Percentiles rank a stretch among this genome's conserved stretches.
phyloP scores from a whole-genome alignment of 2,797 vertebrate genomes.

The Amniataba percoides region DNA sequence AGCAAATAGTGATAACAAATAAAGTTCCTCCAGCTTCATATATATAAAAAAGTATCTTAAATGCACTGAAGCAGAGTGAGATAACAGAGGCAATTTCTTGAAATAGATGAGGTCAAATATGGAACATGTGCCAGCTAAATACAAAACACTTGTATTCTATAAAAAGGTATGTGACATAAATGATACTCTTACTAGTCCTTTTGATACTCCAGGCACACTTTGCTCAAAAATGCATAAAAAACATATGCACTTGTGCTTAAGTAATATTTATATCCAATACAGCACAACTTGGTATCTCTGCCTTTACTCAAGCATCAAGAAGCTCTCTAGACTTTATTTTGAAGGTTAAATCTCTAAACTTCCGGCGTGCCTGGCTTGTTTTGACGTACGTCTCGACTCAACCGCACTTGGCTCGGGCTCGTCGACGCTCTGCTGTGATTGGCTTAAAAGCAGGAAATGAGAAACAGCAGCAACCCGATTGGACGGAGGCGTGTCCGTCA shows the following conservation, averaged over 20 bases:
- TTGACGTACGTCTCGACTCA: constrained; percentile 38
- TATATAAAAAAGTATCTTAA: no score
- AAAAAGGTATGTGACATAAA: no score
- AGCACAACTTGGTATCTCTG: not conserved
- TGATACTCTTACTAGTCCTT: no score
- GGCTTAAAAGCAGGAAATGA: constrained; percentile 56
- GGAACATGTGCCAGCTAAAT: no score
- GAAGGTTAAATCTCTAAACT: not conserved
- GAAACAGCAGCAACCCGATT: constrained; percentile 38
- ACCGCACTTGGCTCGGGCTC: constrained; percentile 52
- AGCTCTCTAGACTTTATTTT: constrained; percentile 56
- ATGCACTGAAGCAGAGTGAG: no score
- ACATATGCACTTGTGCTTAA: not conserved
- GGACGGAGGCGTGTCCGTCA: constrained; percentile 59
- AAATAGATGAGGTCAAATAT: no score
- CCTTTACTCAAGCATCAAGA: no score
- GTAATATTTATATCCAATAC: no score
- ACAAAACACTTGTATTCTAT: no score
- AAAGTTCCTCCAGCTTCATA: not conserved
- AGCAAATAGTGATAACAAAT: not conserved
- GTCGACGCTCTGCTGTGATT: constrained; percentile 57
- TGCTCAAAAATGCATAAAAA: no score
- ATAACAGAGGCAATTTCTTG: no score
- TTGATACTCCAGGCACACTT: no score
- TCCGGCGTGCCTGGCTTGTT: not conserved